Evolutionary conservation across 2,888 invertebrate species (phyloP).

Genomic region (Priapulus caudatus): DNA sequence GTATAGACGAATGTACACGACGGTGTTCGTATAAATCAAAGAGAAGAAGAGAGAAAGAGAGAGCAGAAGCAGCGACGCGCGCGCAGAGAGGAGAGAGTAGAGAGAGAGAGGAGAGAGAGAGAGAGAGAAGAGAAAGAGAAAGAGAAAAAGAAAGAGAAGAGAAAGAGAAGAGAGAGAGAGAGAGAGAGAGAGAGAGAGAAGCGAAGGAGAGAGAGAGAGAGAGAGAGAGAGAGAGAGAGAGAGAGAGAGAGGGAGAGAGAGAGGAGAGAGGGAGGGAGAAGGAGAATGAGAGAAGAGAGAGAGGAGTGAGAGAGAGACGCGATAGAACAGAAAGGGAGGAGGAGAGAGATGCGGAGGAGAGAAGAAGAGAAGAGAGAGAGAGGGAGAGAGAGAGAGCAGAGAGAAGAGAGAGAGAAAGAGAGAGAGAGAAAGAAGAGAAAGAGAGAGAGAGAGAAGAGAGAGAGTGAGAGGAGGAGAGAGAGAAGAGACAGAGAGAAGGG

Average conservation of each 20-base stretch:
- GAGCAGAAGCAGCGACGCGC: background rate
- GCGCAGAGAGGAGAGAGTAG: background rate
- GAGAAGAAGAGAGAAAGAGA: conserved; percentile 1
- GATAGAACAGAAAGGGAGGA: background rate
- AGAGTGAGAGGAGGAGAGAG: background rate
- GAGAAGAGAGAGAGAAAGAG: background rate
- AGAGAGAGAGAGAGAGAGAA: conserved; percentile 10
- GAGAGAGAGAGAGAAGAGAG: background rate
- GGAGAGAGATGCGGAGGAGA: background rate
- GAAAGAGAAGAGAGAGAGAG: conserved; percentile 26
- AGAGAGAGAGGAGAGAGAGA: conserved; percentile 31
- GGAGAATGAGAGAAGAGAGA: background rate
- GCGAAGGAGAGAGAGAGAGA: conserved; percentile 6
- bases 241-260: conserved; percentile 3
- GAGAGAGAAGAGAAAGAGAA: conserved; percentile 40
- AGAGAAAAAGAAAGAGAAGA: conserved; percentile 38
- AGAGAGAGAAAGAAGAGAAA: background rate
- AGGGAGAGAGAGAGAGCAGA: background rate
- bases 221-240: conserved; percentile 5
- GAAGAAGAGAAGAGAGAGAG: background rate
- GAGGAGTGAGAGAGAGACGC: background rate
- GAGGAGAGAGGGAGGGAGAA: background rate
- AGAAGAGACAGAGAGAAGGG: background rate
- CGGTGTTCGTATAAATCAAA: background rate
- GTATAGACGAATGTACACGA: no score